A percentile compares a stretch with the other conserved stretches of the same genome.
phyloP scores from a whole-genome alignment of 2,888 invertebrate species.

The Linyphia triangularis region DNA sequence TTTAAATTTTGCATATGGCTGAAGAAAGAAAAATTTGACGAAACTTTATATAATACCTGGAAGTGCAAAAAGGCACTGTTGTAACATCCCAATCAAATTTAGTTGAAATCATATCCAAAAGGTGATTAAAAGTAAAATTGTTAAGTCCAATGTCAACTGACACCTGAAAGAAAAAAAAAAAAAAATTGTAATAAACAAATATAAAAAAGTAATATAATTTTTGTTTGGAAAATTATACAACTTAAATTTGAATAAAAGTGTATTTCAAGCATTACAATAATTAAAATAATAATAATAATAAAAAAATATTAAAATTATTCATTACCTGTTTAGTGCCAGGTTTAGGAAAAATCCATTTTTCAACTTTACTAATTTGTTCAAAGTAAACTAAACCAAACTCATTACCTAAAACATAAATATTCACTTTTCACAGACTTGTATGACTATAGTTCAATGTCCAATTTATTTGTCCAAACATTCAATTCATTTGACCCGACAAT shows the following conservation, averaged over 20 bases:
- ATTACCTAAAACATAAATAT: conserved; percentile 8
- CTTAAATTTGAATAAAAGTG: background rate
- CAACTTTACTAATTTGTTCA: conserved; percentile 34
- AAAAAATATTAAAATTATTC: background rate
- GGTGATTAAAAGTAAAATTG: conserved; percentile 28
- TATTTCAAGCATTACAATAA: background rate
- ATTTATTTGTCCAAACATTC: too few relatives aligned
- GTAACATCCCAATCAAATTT: conserved; percentile 50
- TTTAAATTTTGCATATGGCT: background rate
- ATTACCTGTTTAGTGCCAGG: conserved; percentile 31
- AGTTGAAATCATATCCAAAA: conserved; percentile 29
- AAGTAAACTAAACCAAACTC: conserved; percentile 55
- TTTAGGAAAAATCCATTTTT: conserved; percentile 17
- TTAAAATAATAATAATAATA: background rate
- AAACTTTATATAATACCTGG: too few relatives aligned
- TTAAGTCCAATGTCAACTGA: conserved; percentile 47
- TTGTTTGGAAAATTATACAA: background rate
- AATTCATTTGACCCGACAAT: too few relatives aligned
- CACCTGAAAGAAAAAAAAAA: conserved; percentile 6
- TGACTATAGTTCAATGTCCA: too few relatives aligned
- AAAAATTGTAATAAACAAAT: background rate
- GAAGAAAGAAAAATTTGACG: background rate
- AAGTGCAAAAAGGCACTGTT: conserved; percentile 3
- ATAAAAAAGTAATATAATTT: background rate
- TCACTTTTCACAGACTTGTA: too few relatives aligned